Conservation (phyloP, 2,888 invertebrate genomes). For the Colostygia pectinataria region DNA sequence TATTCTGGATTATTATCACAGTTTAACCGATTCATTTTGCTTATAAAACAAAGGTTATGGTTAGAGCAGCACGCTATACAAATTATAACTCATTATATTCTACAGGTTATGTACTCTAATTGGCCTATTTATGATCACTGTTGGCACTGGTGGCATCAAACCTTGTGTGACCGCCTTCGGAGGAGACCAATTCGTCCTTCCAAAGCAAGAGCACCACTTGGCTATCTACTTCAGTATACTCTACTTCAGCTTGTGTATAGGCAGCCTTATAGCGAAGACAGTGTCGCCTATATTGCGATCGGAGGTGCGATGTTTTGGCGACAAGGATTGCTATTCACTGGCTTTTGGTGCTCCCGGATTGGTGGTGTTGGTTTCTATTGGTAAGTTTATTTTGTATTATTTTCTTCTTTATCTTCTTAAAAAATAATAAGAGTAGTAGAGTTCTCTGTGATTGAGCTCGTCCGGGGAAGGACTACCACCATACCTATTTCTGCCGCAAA, state of each 20-base stretch:
- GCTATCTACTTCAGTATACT: slow-evolving; percentile 89
- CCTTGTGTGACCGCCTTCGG: slow-evolving; percentile 92
- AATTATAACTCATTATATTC: background rate
- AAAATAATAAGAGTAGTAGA: no score
- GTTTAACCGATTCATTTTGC: no score
- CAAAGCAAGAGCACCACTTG: slow-evolving; percentile 85
- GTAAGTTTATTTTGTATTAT: slow-evolving; percentile 79
- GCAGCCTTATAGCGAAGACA: slow-evolving; percentile 88
- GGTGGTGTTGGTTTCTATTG: slow-evolving; percentile 86
- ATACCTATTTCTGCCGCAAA: no score
- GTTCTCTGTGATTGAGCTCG: background rate
- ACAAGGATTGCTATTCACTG: slow-evolving; percentile 86
- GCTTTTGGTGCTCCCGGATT: slow-evolving; percentile 91
- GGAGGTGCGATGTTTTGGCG: slow-evolving; percentile 85
- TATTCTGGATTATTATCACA: no score
- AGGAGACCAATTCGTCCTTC: slow-evolving; percentile 89
- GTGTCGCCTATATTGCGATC: slow-evolving; percentile 89
- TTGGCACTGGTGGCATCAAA: slow-evolving; percentile 92
- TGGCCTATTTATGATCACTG: slow-evolving; percentile 86
- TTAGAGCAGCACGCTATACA: no score
- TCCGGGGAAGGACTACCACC: no score
- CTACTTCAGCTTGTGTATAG: slow-evolving; percentile 87
- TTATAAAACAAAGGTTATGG: no score
- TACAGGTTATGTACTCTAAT: slow-evolving; percentile 83
- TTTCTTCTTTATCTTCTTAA: background rate